Conservation (phyloP, 1,140 invertebrate species). For the Pemphigus obesinymphae region DNA sequence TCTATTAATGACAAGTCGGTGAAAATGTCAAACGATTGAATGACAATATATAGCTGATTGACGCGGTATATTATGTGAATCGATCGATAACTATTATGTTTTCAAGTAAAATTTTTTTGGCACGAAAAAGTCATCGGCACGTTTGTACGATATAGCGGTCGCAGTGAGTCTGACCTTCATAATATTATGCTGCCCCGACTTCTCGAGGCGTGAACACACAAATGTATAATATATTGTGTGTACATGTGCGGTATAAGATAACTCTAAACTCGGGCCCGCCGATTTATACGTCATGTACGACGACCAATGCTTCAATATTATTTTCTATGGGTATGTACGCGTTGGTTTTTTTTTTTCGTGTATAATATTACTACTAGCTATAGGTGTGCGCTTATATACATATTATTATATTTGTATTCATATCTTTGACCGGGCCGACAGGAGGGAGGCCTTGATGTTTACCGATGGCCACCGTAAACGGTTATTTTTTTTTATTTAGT, state of each 20-base stretch:
- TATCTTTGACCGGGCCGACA: not conserved
- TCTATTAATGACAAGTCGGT: too few species aligned
- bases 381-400: not conserved
- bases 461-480: conserved; percentile 40
- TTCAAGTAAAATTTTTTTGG: not conserved
- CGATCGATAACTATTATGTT: too few species aligned
- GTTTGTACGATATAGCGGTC: not conserved
- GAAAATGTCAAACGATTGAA: too few species aligned
- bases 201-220: not conserved
- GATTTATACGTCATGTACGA: not conserved
- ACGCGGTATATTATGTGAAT: too few species aligned
- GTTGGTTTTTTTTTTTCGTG: not conserved
- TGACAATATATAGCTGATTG: too few species aligned
- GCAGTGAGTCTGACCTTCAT: not conserved
- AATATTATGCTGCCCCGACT: not conserved
- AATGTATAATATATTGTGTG: not conserved
- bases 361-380: not conserved
- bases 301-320: not conserved
- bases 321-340: not conserved
- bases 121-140: not conserved
- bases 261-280: too few species aligned
- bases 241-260: too few species aligned
- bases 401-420: not conserved
- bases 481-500: conserved; percentile 14
- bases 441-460: conserved; percentile 31